phyloP scores from a whole-genome alignment of 2,888 invertebrate genomes.

The Tyria jacobaeae region DNA sequence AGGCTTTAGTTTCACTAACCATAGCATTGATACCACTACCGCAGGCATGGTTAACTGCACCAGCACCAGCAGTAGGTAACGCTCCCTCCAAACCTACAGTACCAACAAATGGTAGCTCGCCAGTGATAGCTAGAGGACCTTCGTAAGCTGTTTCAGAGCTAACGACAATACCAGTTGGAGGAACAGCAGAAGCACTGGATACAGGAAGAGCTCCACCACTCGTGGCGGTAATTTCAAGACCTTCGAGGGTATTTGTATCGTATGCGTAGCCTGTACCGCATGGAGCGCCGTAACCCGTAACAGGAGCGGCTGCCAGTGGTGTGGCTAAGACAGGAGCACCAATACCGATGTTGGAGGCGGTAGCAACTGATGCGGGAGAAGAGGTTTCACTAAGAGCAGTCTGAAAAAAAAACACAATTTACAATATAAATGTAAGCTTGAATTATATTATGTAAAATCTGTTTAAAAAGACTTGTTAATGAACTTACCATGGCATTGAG shows the following conservation, averaged over 20 bases:
- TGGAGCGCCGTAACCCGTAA: neutral
- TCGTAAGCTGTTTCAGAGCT: slow-evolving; percentile 56
- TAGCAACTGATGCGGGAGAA: slow-evolving; percentile 4
- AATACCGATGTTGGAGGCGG: neutral
- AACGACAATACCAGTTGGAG: slow-evolving; percentile 52
- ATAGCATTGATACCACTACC: slow-evolving; percentile 41
- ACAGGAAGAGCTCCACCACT: slow-evolving; percentile 51
- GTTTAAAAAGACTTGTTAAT: neutral
- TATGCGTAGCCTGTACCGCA: slow-evolving; percentile 1
- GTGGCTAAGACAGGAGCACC: too few species aligned
- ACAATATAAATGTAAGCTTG: too few species aligned
- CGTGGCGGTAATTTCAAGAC: slow-evolving; percentile 23
- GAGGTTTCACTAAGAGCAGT: slow-evolving; percentile 8
- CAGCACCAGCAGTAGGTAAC: slow-evolving; percentile 52
- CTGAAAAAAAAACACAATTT: slow-evolving; percentile 9
- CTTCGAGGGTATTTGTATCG: neutral
- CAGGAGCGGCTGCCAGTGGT: neutral
- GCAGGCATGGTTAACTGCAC: slow-evolving; percentile 50
- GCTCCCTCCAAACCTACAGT: slow-evolving; percentile 53
- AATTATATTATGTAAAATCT: neutral
- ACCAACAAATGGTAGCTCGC: slow-evolving; percentile 58
- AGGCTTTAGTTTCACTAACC: slow-evolving; percentile 8
- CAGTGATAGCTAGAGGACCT: slow-evolving; percentile 46
- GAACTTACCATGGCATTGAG: slow-evolving; percentile 39
- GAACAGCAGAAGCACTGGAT: slow-evolving; percentile 48